Evolutionary conservation across 2,888 invertebrate species (phyloP).

Genomic region (Macrophya alboannulata): DNA sequence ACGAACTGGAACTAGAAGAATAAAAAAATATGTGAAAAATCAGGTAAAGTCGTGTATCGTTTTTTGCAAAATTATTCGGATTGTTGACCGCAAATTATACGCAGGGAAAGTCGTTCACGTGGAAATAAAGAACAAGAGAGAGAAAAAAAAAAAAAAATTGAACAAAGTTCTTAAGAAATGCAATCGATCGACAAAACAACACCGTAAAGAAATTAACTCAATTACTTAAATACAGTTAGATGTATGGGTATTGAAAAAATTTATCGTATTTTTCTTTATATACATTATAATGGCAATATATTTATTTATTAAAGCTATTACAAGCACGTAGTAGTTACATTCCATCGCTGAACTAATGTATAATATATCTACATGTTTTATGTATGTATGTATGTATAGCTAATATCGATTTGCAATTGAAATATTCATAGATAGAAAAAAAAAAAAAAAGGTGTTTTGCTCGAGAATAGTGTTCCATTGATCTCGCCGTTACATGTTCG

Average conservation of each 20-base stretch:
- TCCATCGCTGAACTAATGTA: not conserved
- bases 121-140: not conserved
- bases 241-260: not conserved
- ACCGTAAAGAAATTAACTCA: not conserved
- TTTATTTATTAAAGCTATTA: conserved; percentile 1
- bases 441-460: conserved; percentile 34
- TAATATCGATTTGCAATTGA: conserved; percentile 35
- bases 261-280: not conserved
- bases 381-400: not conserved
- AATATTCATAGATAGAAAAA: conserved; percentile 29
- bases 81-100: not conserved
- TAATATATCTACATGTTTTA: too few species aligned
- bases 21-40: not conserved
- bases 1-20: not conserved
- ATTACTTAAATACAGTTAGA: not conserved
- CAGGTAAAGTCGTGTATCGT: too few species aligned
- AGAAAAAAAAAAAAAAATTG: not conserved
- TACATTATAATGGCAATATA: conserved; percentile 16
- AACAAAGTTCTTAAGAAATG: not conserved
- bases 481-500: conserved; percentile 19
- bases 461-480: conserved; percentile 25
- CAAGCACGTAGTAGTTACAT: not conserved
- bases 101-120: not conserved
- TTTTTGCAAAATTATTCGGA: too few species aligned
- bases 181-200: not conserved